A percentile compares a stretch with the other conserved stretches of the same genome.
Conservation (phyloP, 2,888 invertebrate genomes). For the Stenurella melanura region DNA sequence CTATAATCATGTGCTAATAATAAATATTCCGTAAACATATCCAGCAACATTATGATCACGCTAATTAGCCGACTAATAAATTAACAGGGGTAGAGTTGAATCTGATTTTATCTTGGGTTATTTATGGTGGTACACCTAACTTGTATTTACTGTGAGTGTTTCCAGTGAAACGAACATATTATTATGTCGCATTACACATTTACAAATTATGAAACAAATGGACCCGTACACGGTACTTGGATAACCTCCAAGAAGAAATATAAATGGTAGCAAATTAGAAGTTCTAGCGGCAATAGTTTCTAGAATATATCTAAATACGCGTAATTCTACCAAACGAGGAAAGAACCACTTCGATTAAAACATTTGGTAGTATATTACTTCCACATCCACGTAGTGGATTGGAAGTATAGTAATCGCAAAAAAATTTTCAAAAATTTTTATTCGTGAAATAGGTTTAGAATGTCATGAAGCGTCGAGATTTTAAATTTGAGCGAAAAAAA, state of each 20-base stretch:
- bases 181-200: neutral
- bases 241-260: neutral
- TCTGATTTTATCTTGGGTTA: slow-evolving; percentile 34
- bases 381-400: too few relatives aligned
- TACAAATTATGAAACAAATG: slow-evolving; percentile 8
- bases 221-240: neutral
- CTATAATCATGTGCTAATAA: slow-evolving; percentile 3
- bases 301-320: neutral
- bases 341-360: neutral
- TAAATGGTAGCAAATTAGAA: neutral
- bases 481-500: too few relatives aligned
- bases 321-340: neutral
- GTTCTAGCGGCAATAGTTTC: neutral
- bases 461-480: too few relatives aligned
- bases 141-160: slow-evolving; percentile 8
- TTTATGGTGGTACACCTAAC: slow-evolving; percentile 19
- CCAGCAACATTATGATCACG: slow-evolving; percentile 21
- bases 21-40: slow-evolving; percentile 27
- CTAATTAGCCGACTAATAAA: slow-evolving; percentile 36
- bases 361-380: neutral
- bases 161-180: slow-evolving; percentile 1
- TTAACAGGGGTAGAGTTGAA: slow-evolving; percentile 9
- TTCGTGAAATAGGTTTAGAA: too few relatives aligned
- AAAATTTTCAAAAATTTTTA: too few relatives aligned
- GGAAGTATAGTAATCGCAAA: too few relatives aligned